Evolutionary conservation across 1,140 invertebrate species (phyloP).

Genomic region (Phortica variegata): DNA sequence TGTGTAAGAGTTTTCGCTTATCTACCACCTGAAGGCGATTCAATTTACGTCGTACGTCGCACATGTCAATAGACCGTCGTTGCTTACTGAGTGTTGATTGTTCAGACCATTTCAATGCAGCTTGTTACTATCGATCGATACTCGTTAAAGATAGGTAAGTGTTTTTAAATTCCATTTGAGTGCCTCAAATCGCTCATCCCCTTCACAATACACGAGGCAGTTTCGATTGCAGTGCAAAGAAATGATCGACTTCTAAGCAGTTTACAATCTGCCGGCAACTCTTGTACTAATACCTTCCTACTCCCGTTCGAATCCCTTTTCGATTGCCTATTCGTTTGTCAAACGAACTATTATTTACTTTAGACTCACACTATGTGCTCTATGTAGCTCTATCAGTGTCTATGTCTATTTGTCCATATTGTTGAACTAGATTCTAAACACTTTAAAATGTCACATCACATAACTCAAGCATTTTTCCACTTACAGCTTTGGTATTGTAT

Average conservation of each 20-base stretch:
- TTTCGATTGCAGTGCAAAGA: conserved; percentile 34
- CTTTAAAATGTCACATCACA: conserved; percentile 47
- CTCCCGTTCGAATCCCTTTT: conserved; percentile 1
- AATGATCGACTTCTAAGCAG: conserved; percentile 17
- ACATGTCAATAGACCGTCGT: too few species aligned
- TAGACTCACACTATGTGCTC: conserved; percentile 15
- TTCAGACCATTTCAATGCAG: too few species aligned
- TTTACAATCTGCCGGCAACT: too few species aligned
- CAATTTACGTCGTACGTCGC: too few species aligned
- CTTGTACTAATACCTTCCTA: conserved; percentile 10
- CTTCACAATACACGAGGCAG: conserved; percentile 19
- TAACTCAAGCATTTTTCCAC: too few species aligned
- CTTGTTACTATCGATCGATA: too few species aligned
- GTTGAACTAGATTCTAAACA: conserved; percentile 45
- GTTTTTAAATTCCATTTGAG: conserved; percentile 23
- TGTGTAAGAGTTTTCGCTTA: conserved; percentile 1
- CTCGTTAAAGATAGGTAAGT: conserved; percentile 45
- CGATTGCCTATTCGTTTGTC: too few species aligned
- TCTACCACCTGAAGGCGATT: conserved; percentile 8
- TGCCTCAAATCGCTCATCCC: neutral
- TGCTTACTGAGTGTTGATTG: too few species aligned
- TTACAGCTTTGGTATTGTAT: too few species aligned
- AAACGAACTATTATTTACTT: conserved; percentile 10
- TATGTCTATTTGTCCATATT: conserved; percentile 39
- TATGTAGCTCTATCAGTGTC: too few species aligned